These are phyloP conservation scores for Yasuhikotakia modesta DNA, from an alignment of 2,797 vertebrate genomes.

Conservation along the genomic window DNA sequence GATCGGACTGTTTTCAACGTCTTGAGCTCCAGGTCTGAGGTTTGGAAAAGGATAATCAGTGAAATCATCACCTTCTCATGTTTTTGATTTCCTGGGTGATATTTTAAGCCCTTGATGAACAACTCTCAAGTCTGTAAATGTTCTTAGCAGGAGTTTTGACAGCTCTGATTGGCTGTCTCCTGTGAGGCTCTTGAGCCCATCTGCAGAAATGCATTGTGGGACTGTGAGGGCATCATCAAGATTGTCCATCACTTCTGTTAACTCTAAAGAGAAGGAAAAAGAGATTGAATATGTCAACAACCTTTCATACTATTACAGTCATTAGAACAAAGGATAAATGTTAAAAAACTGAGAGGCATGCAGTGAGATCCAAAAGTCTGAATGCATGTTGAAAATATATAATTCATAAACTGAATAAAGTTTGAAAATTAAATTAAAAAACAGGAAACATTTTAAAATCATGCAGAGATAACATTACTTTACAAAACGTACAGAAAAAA, in stretches of 20 bases:
- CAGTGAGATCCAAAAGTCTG: no score
- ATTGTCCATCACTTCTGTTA: conserved; percentile 91
- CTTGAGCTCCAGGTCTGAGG: no score
- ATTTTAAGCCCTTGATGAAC: conserved; percentile 45
- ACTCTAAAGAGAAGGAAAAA: conserved; percentile 73
- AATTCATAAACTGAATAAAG: no score
- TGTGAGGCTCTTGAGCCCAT: conserved; percentile 47
- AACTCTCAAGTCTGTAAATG: conserved; percentile 49
- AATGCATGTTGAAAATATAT: no score
- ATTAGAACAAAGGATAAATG: not conserved
- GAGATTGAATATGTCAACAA: conserved; percentile 28
- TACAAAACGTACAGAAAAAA: no score
- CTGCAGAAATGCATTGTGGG: conserved; percentile 66
- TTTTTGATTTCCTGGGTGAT: conserved; percentile 45
- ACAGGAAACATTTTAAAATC: no score
- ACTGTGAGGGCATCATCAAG: conserved; percentile 82
- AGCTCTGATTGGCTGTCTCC: conserved; percentile 49
- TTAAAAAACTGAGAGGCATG: no score
- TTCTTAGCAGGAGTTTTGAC: conserved; percentile 52
- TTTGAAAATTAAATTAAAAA: no score
- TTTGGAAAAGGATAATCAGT: conserved; percentile 62
- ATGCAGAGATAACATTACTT: no score
- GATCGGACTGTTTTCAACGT: no score
- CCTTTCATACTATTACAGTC: not conserved
- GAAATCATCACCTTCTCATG: conserved; percentile 56